These are phyloP conservation scores for Andrena marginata DNA, from an alignment of 2,888 invertebrate genomes.

Conservation along the genomic window DNA sequence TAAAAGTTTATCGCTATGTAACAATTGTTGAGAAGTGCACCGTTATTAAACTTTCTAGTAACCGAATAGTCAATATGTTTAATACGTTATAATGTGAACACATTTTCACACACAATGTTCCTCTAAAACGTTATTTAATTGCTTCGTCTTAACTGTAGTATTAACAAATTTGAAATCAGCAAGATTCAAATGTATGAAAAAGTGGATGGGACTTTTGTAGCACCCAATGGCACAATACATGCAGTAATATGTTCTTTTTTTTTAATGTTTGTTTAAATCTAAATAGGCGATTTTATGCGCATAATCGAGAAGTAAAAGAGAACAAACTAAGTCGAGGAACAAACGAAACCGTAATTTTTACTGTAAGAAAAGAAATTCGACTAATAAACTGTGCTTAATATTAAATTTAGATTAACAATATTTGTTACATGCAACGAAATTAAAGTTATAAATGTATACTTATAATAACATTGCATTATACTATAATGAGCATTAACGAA, in stretches of 20 bases:
- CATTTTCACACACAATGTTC: constrained; percentile 18
- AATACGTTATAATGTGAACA: constrained; percentile 30
- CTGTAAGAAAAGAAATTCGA: background rate
- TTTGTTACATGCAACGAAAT: constrained; percentile 3
- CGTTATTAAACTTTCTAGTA: constrained; percentile 30
- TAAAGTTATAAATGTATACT: background rate
- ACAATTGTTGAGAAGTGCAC: constrained; percentile 33
- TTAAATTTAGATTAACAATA: constrained; percentile 8
- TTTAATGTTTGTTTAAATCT: background rate
- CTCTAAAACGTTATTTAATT: constrained; percentile 8
- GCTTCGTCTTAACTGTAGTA: constrained; percentile 1
- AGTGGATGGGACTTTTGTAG: constrained; percentile 10
- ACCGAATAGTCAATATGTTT: constrained; percentile 22
- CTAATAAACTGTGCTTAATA: background rate
- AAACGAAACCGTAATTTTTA: background rate
- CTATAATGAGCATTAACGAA: background rate
- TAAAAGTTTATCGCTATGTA: constrained; percentile 31
- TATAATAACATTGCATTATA: constrained; percentile 8
- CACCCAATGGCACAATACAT: constrained; percentile 15
- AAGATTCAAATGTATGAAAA: constrained; percentile 4
- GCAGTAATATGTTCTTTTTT: constrained; percentile 7
- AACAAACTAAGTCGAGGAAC: background rate
- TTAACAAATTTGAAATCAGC: background rate
- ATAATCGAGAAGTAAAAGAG: background rate
- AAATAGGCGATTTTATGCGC: background rate